These are phyloP conservation scores for Drosophila arawakana DNA, from an alignment of 1,140 invertebrate genomes.

Conservation along the genomic window DNA sequence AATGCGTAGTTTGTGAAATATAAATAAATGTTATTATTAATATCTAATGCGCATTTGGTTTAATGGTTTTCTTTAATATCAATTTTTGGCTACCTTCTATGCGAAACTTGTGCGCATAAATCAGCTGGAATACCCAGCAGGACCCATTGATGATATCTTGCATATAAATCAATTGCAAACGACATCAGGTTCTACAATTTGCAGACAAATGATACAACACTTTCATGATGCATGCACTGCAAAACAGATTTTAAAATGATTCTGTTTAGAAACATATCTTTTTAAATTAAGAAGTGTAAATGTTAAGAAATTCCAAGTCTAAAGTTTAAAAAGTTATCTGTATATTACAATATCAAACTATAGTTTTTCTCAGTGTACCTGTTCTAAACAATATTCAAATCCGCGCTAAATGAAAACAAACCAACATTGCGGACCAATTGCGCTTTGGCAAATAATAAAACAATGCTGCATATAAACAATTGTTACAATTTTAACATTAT, in stretches of 20 bases:
- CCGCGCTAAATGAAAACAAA: slow-evolving; percentile 13
- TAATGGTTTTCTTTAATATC: slow-evolving; percentile 20
- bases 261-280: no score
- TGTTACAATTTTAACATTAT: slow-evolving; percentile 69
- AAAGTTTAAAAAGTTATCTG: no score
- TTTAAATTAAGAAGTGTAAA: no score
- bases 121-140: slow-evolving; percentile 36
- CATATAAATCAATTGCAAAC: slow-evolving; percentile 64
- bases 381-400: slow-evolving; percentile 60
- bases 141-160: slow-evolving; percentile 55
- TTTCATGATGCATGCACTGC: slow-evolving; percentile 6
- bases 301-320: no score
- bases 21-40: slow-evolving; percentile 42
- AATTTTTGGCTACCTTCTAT: slow-evolving; percentile 47
- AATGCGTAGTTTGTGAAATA: not conserved
- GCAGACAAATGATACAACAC: slow-evolving; percentile 27
- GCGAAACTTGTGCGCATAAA: slow-evolving; percentile 51
- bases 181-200: slow-evolving; percentile 63
- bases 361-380: not conserved
- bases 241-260: not conserved
- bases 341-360: not conserved
- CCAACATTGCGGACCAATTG: slow-evolving; percentile 23
- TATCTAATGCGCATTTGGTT: slow-evolving; percentile 50
- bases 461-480: slow-evolving; percentile 66
- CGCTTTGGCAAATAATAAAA: slow-evolving; percentile 70